These are phyloP conservation scores for Phortica okadai DNA, from an alignment of 2,888 invertebrate species.

Conservation along the genomic window DNA sequence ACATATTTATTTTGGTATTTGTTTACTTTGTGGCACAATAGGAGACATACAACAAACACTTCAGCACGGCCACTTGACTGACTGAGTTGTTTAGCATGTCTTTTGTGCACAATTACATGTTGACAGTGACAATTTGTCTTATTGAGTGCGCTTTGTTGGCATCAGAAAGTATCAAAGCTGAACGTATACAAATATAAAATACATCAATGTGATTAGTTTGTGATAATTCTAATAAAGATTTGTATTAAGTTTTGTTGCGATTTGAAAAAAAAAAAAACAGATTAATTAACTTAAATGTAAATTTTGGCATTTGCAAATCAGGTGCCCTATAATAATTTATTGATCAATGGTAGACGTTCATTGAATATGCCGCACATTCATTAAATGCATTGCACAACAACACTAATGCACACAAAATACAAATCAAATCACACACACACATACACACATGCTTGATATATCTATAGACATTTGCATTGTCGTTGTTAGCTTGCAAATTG, in stretches of 20 bases:
- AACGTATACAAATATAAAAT: not conserved
- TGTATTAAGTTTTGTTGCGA: not conserved
- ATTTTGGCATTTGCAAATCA: not conserved
- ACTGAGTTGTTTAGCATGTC: not conserved
- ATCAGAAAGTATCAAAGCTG: not conserved
- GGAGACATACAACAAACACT: not conserved
- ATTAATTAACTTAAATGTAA: not conserved
- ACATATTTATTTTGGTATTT: conserved; percentile 3
- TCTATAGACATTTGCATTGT: not conserved
- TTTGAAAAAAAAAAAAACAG: not conserved
- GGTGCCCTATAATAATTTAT: not conserved
- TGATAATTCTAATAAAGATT: too few relatives aligned
- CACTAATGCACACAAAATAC: not conserved
- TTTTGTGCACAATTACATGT: not conserved
- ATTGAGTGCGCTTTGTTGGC: not conserved
- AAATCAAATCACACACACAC: not conserved
- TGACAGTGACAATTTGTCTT: conserved; percentile 18
- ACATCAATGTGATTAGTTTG: too few relatives aligned
- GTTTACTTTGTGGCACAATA: not conserved
- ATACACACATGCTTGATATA: not conserved
- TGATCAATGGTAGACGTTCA: conserved; percentile 52
- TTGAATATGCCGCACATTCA: conserved; percentile 3
- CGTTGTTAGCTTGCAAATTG: conserved; percentile 60
- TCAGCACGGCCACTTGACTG: not conserved
- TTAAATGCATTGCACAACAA: conserved; percentile 10